phyloP scores from a whole-genome alignment of 1,140 invertebrate genomes.

The Drosophila chauvacae region DNA sequence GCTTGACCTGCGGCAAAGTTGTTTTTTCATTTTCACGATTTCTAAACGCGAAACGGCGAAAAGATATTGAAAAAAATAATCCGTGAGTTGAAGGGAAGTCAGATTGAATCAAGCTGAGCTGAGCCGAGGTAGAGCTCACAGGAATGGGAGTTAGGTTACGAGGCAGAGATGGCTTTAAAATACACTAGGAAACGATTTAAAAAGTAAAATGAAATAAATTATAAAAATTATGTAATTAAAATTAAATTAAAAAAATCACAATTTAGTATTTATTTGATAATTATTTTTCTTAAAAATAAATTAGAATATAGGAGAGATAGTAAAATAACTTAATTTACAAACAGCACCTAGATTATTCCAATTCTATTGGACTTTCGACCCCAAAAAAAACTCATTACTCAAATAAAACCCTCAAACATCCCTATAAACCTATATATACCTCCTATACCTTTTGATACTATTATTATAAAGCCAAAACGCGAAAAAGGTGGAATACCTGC shows the following conservation, averaged over 20 bases:
- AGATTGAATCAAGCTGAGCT: conserved; percentile 9
- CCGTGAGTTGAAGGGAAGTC: conserved; percentile 24
- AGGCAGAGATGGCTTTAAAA: not conserved
- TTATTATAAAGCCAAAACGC: conserved; percentile 67
- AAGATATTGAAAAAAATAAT: conserved; percentile 47
- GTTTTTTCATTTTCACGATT: conserved; percentile 81
- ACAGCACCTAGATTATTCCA: too few relatives aligned
- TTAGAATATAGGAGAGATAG: too few relatives aligned
- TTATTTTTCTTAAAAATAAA: too few relatives aligned
- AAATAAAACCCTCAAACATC: not conserved
- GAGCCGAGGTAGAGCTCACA: not conserved
- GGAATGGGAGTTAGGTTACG: not conserved
- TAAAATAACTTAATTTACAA: too few relatives aligned
- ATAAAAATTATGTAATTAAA: too few relatives aligned
- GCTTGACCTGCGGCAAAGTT: conserved; percentile 72
- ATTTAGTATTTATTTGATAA: too few relatives aligned
- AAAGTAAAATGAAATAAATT: not conserved
- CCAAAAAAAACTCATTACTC: not conserved
- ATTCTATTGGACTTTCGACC: too few relatives aligned
- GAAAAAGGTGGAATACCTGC: conserved; percentile 37
- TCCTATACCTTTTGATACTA: not conserved
- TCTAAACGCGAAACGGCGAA: conserved; percentile 55
- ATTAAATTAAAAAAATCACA: too few relatives aligned
- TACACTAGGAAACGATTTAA: not conserved
- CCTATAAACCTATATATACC: not conserved